These are phyloP conservation scores for Acanthurus lineatus DNA, from an alignment of 2,797 vertebrate genomes.

Conservation along the genomic window DNA sequence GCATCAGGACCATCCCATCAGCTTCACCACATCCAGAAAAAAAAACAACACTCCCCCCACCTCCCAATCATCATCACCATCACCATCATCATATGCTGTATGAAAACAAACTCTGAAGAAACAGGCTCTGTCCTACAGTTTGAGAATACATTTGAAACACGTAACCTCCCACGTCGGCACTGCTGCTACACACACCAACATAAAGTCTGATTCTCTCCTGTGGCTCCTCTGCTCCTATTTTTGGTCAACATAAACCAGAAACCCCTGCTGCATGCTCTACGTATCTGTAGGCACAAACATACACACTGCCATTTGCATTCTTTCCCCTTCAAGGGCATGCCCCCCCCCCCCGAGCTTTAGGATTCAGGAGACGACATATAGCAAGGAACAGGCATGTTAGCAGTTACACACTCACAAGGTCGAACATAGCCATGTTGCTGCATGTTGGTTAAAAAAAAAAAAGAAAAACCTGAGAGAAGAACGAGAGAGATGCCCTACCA, in stretches of 20 bases:
- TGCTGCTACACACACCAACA: background rate
- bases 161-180: background rate
- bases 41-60: background rate
- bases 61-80: too few relatives aligned
- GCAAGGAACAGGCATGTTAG: slow-evolving; percentile 47
- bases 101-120: slow-evolving; percentile 59
- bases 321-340: slow-evolving; percentile 79
- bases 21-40: slow-evolving; percentile 1
- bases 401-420: slow-evolving; percentile 69
- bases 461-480: slow-evolving; percentile 4
- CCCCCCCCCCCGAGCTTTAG: slow-evolving; percentile 33
- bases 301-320: slow-evolving; percentile 52
- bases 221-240: slow-evolving; percentile 45
- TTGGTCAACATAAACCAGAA: slow-evolving; percentile 30
- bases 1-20: slow-evolving; percentile 52
- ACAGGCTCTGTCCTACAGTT: background rate
- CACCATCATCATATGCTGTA: background rate
- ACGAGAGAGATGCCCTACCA: slow-evolving; percentile 87
- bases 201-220: slow-evolving; percentile 19
- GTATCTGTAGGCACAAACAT: slow-evolving; percentile 40
- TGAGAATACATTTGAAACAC: background rate
- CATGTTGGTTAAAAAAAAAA: slow-evolving; percentile 25
- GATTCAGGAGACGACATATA: slow-evolving; percentile 39
- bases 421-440: slow-evolving; percentile 66
- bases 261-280: slow-evolving; percentile 20